Percentiles rank a stretch among this genome's conserved stretches.
Evolutionary conservation across 2,888 invertebrate genomes (phyloP).

Genomic region (Mythimna vitellina): DNA sequence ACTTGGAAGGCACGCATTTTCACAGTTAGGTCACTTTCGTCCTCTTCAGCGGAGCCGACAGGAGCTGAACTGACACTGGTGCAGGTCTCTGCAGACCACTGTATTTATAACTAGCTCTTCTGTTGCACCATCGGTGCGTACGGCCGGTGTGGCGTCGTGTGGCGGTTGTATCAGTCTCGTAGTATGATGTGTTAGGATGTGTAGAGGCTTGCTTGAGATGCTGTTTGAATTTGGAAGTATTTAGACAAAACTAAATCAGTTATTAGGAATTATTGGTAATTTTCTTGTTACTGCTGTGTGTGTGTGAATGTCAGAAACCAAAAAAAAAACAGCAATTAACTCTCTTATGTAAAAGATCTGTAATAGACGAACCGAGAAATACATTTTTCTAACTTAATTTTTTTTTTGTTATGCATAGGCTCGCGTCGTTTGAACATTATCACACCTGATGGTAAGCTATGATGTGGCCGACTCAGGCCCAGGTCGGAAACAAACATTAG

Average conservation of each 20-base stretch:
- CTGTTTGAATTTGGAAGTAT: too few species aligned
- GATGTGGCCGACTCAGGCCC: too few species aligned
- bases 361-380: too few species aligned
- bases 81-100: constrained; percentile 66
- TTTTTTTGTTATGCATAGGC: too few species aligned
- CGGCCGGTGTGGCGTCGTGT: constrained; percentile 37
- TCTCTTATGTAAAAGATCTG: background rate
- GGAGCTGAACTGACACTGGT: constrained; percentile 88
- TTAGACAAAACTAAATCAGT: background rate
- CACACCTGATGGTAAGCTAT: too few species aligned
- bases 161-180: constrained; percentile 18
- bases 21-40: constrained; percentile 84
- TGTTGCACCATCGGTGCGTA: constrained; percentile 76
- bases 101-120: constrained; percentile 82
- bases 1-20: constrained; percentile 88
- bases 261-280: background rate
- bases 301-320: background rate
- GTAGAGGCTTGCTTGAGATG: constrained; percentile 11
- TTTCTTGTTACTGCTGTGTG: background rate
- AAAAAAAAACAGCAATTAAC: background rate
- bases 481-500: too few species aligned
- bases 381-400: too few species aligned
- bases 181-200: constrained; percentile 15
- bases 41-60: constrained; percentile 87
- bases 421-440: too few species aligned